phyloP scores from a whole-genome alignment of 2,888 invertebrate species.

The Chalcosyrphus nemorum region DNA sequence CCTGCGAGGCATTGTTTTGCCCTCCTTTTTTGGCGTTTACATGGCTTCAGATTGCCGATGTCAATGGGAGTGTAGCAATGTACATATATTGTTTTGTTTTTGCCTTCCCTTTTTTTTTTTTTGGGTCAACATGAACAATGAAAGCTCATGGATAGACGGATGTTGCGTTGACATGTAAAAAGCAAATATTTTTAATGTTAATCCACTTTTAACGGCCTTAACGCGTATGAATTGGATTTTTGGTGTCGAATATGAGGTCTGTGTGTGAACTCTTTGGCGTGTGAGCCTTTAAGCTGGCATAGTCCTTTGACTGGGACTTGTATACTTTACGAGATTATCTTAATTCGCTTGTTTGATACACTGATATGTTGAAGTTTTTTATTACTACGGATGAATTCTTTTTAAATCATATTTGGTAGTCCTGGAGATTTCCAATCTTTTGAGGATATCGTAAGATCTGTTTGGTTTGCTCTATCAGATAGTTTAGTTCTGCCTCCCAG shows the following conservation, averaged over 20 bases:
- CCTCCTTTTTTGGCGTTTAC: slow-evolving; percentile 24
- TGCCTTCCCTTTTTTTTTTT: not conserved
- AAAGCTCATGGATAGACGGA: slow-evolving; percentile 57
- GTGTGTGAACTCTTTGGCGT: too few species aligned
- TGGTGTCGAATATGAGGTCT: slow-evolving; percentile 17
- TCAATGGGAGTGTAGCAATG: slow-evolving; percentile 48
- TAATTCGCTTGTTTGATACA: too few species aligned
- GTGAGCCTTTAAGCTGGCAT: too few species aligned
- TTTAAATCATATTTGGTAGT: too few species aligned
- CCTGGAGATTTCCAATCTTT: too few species aligned
- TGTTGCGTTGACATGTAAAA: slow-evolving; percentile 59
- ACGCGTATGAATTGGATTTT: slow-evolving; percentile 52
- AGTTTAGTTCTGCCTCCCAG: too few species aligned
- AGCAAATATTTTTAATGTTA: slow-evolving; percentile 64
- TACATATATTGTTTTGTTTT: not conserved
- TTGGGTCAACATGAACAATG: slow-evolving; percentile 26
- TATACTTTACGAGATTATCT: too few species aligned
- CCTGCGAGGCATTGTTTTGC: slow-evolving; percentile 38
- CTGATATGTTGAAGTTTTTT: too few species aligned
- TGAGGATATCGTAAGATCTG: too few species aligned
- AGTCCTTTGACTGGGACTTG: too few species aligned
- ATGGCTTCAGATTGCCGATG: slow-evolving; percentile 46
- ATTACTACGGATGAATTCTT: too few species aligned
- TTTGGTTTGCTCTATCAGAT: too few species aligned
- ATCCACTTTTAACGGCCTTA: slow-evolving; percentile 49